These are phyloP conservation scores for Polymixis flavicincta DNA, from an alignment of 2,888 invertebrate genomes.

Conservation along the genomic window DNA sequence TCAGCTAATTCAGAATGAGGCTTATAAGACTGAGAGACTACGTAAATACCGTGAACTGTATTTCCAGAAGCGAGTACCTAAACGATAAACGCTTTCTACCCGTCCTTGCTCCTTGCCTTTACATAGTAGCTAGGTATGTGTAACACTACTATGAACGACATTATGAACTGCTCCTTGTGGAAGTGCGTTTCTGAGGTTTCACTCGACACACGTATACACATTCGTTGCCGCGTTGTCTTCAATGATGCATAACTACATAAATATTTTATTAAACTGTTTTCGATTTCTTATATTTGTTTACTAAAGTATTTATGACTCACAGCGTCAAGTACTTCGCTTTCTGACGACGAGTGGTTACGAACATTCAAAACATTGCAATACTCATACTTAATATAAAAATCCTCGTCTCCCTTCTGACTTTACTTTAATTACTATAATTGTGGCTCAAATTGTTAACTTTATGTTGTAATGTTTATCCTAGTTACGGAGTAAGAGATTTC, in stretches of 20 bases:
- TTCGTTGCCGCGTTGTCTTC: constrained; percentile 70
- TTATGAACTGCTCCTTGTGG: constrained; percentile 79
- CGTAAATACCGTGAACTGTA: constrained; percentile 87
- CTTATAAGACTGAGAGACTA: constrained; percentile 89
- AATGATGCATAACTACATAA: constrained; percentile 69
- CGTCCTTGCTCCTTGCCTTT: constrained; percentile 90
- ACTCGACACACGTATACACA: constrained; percentile 69
- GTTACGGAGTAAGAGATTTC: constrained; percentile 79
- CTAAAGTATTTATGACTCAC: constrained; percentile 58
- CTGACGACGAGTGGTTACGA: constrained; percentile 35
- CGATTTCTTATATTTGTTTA: constrained; percentile 64
- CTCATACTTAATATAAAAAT: constrained; percentile 51
- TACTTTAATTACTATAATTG: constrained; percentile 74
- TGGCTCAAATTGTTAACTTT: constrained; percentile 81
- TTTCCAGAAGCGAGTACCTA: constrained; percentile 85
- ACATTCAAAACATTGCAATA: constrained; percentile 41
- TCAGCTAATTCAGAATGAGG: constrained; percentile 83
- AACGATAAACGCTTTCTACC: constrained; percentile 89
- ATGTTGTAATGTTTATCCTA: constrained; percentile 80
- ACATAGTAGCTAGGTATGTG: constrained; percentile 88
- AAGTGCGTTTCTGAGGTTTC: constrained; percentile 80
- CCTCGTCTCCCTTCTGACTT: constrained; percentile 60
- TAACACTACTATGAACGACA: constrained; percentile 79
- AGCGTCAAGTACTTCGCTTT: constrained; percentile 37
- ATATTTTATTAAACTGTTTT: constrained; percentile 66